Conservation (phyloP, 2,888 invertebrate genomes). For the Venusia cambrica region DNA sequence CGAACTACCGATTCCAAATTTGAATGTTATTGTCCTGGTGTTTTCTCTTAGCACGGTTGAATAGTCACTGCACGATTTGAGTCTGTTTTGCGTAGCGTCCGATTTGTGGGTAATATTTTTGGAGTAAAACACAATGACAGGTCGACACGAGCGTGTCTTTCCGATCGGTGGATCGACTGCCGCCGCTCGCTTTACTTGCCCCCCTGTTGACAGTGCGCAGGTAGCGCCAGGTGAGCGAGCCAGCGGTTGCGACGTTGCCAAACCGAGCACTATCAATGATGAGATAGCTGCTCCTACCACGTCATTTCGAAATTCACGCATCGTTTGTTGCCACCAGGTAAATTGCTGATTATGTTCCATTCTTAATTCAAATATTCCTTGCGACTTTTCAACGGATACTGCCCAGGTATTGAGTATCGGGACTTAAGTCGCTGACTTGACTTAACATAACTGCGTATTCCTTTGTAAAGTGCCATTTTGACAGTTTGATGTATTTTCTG, state of each 20-base stretch:
- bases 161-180: slow-evolving; percentile 68
- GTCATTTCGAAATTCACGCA: slow-evolving; percentile 59
- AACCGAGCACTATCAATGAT: slow-evolving; percentile 77
- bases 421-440: slow-evolving; percentile 26
- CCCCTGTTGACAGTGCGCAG: slow-evolving; percentile 78
- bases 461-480: slow-evolving; percentile 31
- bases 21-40: slow-evolving; percentile 37
- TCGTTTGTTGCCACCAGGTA: slow-evolving; percentile 53
- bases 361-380: slow-evolving; percentile 32
- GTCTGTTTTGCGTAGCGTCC: slow-evolving; percentile 36
- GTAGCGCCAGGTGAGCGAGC: slow-evolving; percentile 78
- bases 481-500: slow-evolving; percentile 30
- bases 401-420: slow-evolving; percentile 35
- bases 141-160: slow-evolving; percentile 60
- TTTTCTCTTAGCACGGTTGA: slow-evolving; percentile 43
- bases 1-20: slow-evolving; percentile 48
- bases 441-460: slow-evolving; percentile 30
- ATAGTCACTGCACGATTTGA: slow-evolving; percentile 35
- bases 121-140: slow-evolving; percentile 40
- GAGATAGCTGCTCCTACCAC: slow-evolving; percentile 65
- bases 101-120: slow-evolving; percentile 52
- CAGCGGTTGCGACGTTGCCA: slow-evolving; percentile 80
- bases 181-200: slow-evolving; percentile 59
- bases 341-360: slow-evolving; percentile 45
- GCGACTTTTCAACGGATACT: slow-evolving; percentile 44